These are phyloP conservation scores for Fukomys damarensis DNA, from an alignment of 2,113 vertebrate species.

Conservation along the genomic window DNA sequence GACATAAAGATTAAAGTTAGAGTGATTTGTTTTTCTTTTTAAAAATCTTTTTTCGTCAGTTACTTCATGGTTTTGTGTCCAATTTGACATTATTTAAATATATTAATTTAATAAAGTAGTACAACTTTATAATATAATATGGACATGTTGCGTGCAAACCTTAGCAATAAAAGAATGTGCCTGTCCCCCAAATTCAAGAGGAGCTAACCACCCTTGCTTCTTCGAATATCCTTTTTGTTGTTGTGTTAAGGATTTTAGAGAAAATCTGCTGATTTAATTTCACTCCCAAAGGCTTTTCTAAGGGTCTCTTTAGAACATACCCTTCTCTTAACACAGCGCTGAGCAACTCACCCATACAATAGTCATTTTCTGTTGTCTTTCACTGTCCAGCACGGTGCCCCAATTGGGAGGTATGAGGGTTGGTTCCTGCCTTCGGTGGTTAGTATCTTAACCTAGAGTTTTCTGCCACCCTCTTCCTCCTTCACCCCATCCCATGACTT, in stretches of 20 bases:
- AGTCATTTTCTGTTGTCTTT: background rate
- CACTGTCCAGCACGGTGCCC: accelerated
- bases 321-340: background rate
- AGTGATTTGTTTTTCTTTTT: background rate
- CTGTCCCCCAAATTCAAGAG: background rate
- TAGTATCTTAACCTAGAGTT: background rate
- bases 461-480: accelerated
- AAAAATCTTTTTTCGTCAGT: background rate
- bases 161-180: background rate
- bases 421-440: accelerated
- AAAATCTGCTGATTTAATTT: background rate
- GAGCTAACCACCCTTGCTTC: background rate
- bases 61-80: background rate
- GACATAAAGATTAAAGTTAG: background rate
- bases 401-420: accelerated
- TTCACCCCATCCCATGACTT: background rate
- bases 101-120: background rate
- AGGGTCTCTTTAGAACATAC: background rate
- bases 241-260: background rate
- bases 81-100: background rate
- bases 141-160: background rate
- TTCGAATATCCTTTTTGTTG: background rate
- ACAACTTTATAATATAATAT: background rate
- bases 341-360: accelerated
- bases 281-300: background rate